These are phyloP conservation scores for Manis pentadactyla DNA, from an alignment of 2,797 vertebrate genomes.

Conservation along the genomic window DNA sequence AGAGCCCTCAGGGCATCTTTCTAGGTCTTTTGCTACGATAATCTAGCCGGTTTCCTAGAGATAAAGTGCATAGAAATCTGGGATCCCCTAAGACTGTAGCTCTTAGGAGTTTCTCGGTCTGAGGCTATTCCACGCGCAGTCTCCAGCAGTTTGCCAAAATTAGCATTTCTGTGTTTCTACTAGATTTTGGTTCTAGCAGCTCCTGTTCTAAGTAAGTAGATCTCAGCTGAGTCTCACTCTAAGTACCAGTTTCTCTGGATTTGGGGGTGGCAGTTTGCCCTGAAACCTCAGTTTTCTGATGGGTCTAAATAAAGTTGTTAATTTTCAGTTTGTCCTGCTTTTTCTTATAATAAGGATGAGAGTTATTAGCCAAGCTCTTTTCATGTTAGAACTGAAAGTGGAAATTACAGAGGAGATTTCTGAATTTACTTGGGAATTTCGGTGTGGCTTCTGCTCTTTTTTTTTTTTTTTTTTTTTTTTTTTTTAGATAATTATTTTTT, in stretches of 20 bases:
- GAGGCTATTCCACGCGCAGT: too few relatives aligned
- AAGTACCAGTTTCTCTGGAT: neutral
- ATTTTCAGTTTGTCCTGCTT: neutral
- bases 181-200: neutral
- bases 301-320: neutral
- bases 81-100: neutral
- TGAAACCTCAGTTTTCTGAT: neutral
- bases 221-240: neutral
- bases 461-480: too few relatives aligned
- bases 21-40: neutral
- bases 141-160: neutral
- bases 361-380: neutral
- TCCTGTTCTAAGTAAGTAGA: neutral
- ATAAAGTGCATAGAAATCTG: neutral
- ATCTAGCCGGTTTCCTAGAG: neutral
- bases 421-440: neutral
- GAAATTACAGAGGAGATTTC: neutral
- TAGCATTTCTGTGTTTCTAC: neutral
- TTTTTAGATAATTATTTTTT: too few relatives aligned
- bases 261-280: neutral
- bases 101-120: neutral
- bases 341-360: neutral
- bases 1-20: neutral
- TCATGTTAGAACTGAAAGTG: neutral
- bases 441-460: neutral